Evolutionary conservation across 2,113 vertebrate genomes (phyloP), one percentile per base, ranked within the genome.

Genomic region (Hippocampus barbouri): DNA sequence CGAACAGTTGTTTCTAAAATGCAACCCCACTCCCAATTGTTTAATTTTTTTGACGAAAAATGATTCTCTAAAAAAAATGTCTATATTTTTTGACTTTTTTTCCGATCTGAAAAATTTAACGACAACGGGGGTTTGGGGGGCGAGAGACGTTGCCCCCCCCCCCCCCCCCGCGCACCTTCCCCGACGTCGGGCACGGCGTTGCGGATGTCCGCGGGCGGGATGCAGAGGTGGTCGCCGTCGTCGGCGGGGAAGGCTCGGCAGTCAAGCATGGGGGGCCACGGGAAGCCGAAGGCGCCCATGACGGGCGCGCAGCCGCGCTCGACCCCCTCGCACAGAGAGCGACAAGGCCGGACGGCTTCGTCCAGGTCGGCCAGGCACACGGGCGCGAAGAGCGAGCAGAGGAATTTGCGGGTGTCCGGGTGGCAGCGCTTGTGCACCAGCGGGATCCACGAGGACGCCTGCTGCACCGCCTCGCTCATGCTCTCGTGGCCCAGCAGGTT

Each of bases 401-500:
- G 95, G 87, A 98, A 99, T 88, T 96, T 98, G 71, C 94, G 94
- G n/a, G 97, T 99, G 91, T 99, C 97, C 1, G 95, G 93, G 81
- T 98, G 94, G 75, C 97, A 99, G 73, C 95, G 96, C 91, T 97
- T 98, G 89, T 97, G 95, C 41, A 98, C 94, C 76, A 99, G 92
- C 8, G 97, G 97, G 86, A 97, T 97, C 97, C 97, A 99, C 51
- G 97, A 95, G 56, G 94, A 93, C 12, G 97, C 97, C 83, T 99
- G 97, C 88, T 99, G 96, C 89, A 97, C 87, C 70, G 96, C 96
- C 80, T 99, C 97, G 67, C 94, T 95, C 93, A 98, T 94, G 73
- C 94, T 97, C 80, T 98, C 97, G 82, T 99, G 97, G 9, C 97
- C 97, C 79, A 99, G 94, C 75, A 99, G 93, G 90, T 99, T 99